Conservation (phyloP, 2,888 invertebrate genomes). For the Drosophila prolongata region DNA sequence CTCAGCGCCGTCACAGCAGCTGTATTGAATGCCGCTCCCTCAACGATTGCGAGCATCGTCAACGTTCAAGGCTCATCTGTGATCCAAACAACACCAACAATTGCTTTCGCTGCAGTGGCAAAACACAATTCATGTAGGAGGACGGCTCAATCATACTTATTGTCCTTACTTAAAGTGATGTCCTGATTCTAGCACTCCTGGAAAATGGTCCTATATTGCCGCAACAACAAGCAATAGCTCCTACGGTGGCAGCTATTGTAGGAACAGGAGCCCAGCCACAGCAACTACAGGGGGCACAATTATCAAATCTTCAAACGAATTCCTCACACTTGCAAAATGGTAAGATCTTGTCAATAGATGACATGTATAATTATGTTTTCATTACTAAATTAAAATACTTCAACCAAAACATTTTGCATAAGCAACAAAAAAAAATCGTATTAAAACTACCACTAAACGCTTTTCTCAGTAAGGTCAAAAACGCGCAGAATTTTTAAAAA, state of each 20-base stretch:
- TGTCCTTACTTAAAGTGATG: neutral
- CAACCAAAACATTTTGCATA: too few relatives aligned
- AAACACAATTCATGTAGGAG: constrained; percentile 85
- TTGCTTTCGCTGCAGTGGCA: constrained; percentile 88
- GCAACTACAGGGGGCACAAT: constrained; percentile 71
- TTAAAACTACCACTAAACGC: too few relatives aligned
- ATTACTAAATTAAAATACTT: too few relatives aligned
- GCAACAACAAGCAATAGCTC: constrained; percentile 64
- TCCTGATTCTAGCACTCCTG: constrained; percentile 80
- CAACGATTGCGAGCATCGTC: constrained; percentile 53
- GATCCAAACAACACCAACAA: constrained; percentile 84
- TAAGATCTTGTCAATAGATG: too few relatives aligned
- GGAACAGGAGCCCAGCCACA: constrained; percentile 71
- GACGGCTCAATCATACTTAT: neutral
- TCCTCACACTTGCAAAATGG: constrained; percentile 84
- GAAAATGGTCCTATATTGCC: constrained; percentile 83
- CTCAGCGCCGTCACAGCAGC: constrained; percentile 61
- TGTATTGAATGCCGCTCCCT: constrained; percentile 48
- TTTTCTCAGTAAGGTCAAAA: too few relatives aligned
- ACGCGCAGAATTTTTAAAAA: too few relatives aligned
- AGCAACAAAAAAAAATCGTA: too few relatives aligned
- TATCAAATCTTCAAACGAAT: constrained; percentile 84
- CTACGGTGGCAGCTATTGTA: constrained; percentile 81
- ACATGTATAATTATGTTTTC: too few relatives aligned
- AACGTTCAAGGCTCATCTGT: constrained; percentile 84